Base-by-base conservation (phyloP, 2,797 vertebrate genomes). In the Gephyroberyx darwinii region DNA sequence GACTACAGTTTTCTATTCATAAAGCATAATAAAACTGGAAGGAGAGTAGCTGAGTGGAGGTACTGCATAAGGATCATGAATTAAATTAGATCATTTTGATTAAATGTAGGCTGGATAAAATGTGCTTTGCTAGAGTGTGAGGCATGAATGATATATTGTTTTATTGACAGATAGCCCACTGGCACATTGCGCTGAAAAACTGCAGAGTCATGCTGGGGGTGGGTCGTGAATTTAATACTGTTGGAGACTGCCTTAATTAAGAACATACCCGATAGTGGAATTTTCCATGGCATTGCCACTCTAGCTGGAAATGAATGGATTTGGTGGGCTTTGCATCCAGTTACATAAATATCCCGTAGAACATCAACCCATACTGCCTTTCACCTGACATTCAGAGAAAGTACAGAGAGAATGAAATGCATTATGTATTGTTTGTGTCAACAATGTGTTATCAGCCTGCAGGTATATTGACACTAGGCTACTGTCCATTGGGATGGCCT, bases 201-300 rank as follows among this genome's bases (percentile, higher is more conserved):
- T 83, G 90, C 84, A 0, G 59, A 89, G 82, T 90, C 85, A 89
- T 84, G 35, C 55, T 41, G 66, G 19, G 54, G 53, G 50, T 66
- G 58, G 80, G 39, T 73, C 58, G 69, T 78, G 39, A 14, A 58
- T 76, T 82, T 79, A 75, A 75, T 10, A 33, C 55, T 77, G 57
- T 54, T 74, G 74, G 39, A 75, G 51, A 53, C 55, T 10, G 30
- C 65, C 35, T 75, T 89, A 86, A 89, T 86, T 88, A 74, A 89
- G 75, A 88, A 80, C 86, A 87, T 84, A 73, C 77, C 53, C 4
- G 8, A 47, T 52, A 43, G 55, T 63, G 83, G 74, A 83, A 89
- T 87, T 81, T 90, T 88, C 85, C 82, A 82, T 65, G 57, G 58
- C 43, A 17, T 48, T 52, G 26, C 31, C 0, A 31, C 67, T 75